Percentiles rank a stretch among this genome's conserved stretches.
Conservation (phyloP, 2,888 invertebrate species). For the Caenorhabditis japonica region DNA sequence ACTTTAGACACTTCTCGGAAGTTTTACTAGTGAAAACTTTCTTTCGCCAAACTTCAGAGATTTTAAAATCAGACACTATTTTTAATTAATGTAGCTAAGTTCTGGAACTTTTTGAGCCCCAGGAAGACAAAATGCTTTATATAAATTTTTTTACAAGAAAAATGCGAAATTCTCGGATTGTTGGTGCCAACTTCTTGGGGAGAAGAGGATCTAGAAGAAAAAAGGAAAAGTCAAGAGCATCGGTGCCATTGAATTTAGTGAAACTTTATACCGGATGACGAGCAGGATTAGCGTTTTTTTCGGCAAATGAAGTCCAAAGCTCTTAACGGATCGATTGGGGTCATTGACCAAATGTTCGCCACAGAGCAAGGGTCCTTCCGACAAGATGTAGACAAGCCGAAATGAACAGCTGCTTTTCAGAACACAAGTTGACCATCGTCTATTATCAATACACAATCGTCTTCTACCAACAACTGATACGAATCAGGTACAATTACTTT, state of each 20-base stretch:
- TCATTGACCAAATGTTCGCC: slow-evolving; percentile 11
- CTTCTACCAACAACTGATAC: too few species aligned
- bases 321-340: slow-evolving; percentile 13
- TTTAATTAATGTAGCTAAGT: not conserved
- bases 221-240: slow-evolving; percentile 38
- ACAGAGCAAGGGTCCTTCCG: not conserved
- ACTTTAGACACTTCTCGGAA: not conserved
- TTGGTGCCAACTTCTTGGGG: slow-evolving; percentile 48
- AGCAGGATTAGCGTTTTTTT: slow-evolving; percentile 37
- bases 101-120: not conserved
- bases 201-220: slow-evolving; percentile 26
- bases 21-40: not conserved
- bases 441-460: too few species aligned
- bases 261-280: slow-evolving; percentile 54
- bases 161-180: slow-evolving; percentile 45
- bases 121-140: slow-evolving; percentile 24
- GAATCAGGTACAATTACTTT: too few species aligned
- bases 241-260: slow-evolving; percentile 51
- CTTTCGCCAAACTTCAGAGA: not conserved
- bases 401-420: slow-evolving; percentile 3
- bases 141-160: slow-evolving; percentile 35
- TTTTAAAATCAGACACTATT: not conserved
- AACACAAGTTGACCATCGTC: not conserved
- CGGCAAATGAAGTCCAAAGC: slow-evolving; percentile 14
- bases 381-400: slow-evolving; percentile 4